Percentiles rank a stretch among this genome's conserved stretches.
phyloP scores from a whole-genome alignment of 2,113 vertebrate species.

The Willisornis vidua region DNA sequence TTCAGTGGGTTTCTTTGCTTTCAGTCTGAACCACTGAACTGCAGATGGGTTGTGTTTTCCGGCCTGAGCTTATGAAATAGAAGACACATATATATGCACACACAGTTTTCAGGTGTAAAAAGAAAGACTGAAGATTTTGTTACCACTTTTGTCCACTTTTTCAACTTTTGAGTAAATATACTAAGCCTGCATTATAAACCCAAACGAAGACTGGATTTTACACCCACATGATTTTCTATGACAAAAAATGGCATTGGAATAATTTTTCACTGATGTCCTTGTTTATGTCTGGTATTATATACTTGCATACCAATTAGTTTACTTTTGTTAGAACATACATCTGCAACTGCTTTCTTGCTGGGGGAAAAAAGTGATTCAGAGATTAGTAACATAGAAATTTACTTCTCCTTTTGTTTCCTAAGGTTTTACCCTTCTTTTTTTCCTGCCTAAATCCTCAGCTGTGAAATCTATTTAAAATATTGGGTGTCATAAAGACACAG shows the following conservation, averaged over 20 bases:
- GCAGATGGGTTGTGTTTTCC: not conserved
- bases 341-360: not conserved
- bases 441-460: not conserved
- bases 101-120: not conserved
- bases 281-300: not conserved
- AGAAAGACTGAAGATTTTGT: not conserved
- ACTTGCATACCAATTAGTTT: not conserved
- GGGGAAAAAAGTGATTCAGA: not conserved
- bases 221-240: not conserved
- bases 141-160: not conserved
- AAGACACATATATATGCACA: fast-evolving
- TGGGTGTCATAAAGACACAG: not conserved
- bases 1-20: not conserved
- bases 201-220: not conserved
- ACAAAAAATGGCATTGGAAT: not conserved
- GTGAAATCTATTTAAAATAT: not conserved
- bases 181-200: not conserved
- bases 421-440: not conserved
- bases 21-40: not conserved
- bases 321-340: not conserved
- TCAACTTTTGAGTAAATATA: not conserved
- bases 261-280: not conserved
- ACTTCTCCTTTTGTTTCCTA: not conserved
- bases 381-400: not conserved
- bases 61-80: not conserved